phyloP scores from a whole-genome alignment of 2,888 invertebrate species.

The Tipula lateralis region DNA sequence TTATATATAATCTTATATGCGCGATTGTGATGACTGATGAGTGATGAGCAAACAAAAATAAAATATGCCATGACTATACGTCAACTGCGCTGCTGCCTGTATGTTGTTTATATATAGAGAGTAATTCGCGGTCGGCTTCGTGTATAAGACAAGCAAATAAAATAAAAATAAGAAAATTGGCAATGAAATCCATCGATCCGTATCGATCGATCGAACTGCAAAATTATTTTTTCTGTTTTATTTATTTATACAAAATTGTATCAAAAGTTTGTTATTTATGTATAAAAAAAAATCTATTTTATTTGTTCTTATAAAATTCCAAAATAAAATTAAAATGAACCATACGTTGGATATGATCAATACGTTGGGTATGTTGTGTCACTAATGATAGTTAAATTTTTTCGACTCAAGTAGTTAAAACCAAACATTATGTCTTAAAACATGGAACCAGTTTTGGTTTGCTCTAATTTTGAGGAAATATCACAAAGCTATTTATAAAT shows the following conservation, averaged over 20 bases:
- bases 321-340: neutral
- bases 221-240: neutral
- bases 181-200: neutral
- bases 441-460: too few species aligned
- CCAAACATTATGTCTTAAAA: too few species aligned
- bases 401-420: too few species aligned
- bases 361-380: too few species aligned
- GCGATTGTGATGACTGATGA: too few species aligned
- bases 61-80: neutral
- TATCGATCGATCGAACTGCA: neutral
- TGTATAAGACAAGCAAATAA: neutral
- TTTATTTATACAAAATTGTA: neutral
- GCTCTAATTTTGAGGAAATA: too few species aligned
- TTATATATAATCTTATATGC: neutral
- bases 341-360: too few species aligned
- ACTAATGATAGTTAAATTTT: too few species aligned
- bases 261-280: neutral
- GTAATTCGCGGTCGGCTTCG: neutral
- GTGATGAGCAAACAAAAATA: neutral
- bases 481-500: too few species aligned
- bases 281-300: neutral
- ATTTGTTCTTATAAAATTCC: neutral
- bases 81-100: neutral
- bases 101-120: neutral
- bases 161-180: neutral